A percentile compares a stretch with the other conserved stretches of the same genome.
These are phyloP conservation scores for Vollenhovia emeryi DNA, from an alignment of 1,140 invertebrate species.

Conservation along the genomic window DNA sequence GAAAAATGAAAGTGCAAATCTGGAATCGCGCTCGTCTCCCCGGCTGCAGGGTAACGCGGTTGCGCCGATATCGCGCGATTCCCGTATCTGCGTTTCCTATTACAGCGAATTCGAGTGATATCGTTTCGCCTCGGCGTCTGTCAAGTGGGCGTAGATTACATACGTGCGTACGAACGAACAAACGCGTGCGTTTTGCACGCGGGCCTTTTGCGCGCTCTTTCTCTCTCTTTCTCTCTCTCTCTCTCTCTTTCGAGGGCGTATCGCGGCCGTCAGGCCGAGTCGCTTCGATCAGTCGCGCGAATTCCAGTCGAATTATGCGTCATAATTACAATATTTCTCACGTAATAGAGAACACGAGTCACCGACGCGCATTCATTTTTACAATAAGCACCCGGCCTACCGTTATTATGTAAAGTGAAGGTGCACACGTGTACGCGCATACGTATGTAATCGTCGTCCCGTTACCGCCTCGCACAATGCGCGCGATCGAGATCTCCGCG, in stretches of 20 bases:
- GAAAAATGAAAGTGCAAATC: constrained; percentile 62
- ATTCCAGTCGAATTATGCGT: constrained; percentile 37
- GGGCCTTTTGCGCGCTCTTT: neutral
- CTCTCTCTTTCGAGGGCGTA: neutral
- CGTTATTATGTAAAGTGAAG: constrained; percentile 57
- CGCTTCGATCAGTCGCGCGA: constrained; percentile 4
- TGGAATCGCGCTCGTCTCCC: too few species aligned
- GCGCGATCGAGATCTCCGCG: neutral
- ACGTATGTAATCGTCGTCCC: constrained; percentile 7
- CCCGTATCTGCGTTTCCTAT: neutral
- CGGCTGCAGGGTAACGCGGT: too few species aligned
- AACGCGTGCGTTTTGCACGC: neutral
- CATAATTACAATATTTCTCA: constrained; percentile 47
- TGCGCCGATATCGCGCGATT: constrained; percentile 4
- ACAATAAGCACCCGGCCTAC: neutral
- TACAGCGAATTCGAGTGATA: constrained; percentile 15
- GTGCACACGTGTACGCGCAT: neutral
- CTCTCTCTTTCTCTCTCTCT: too few species aligned
- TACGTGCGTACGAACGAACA: neutral
- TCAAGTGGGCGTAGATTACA: constrained; percentile 70
- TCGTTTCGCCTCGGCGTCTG: constrained; percentile 32
- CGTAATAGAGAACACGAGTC: constrained; percentile 40
- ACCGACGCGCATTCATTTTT: constrained; percentile 24
- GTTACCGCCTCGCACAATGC: constrained; percentile 15
- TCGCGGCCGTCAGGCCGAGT: neutral